Evolutionary conservation across 2,797 vertebrate genomes (phyloP), one percentile per base, ranked within the genome.

Genomic region (Bradypodion ventrale): DNA sequence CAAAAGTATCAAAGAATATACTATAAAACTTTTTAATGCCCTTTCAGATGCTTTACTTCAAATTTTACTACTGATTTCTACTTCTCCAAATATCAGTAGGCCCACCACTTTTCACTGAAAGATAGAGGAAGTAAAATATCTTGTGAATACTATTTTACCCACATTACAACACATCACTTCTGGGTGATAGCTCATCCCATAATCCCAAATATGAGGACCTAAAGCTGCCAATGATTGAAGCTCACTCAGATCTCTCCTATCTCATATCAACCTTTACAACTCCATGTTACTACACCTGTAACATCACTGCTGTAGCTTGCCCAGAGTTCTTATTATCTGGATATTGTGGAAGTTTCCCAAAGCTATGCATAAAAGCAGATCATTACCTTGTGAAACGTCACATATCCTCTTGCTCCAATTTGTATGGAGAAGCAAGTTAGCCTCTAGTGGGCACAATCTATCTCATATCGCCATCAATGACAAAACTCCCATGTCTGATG

Each of bases 41-140:
- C 21, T 56, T 56, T 56, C 16, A 56, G 52, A 37, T 6, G 5
- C 65, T 81, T 82, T n/a, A 62, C 12, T 74, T 73, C 40, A 5
- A 21, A 73, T 62, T 82, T 44, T 62, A 68, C 62, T 49, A 62
- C 10, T 68, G 80, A 85, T 85, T 80, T 66, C 37, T 56, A 46
- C 75, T 76, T 83, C 88, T 89, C 92, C 89, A 91, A 90, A 89
- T 88, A 91, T 92, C 90, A 87, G 87, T 76, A 90, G 90, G 75
- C 88, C 85, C 89, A 89, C 90, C 90, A 88, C 90, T 37, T 90
- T 85, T 86, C 85, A 92, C 1, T 75, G 88, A 89, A 82, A 89
- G 83, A 90, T 75, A 78, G 86, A 92, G 87, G 84, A 93, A 92
- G 83, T 85, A 4, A 84, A 40, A 87, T 77, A 87, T 78, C 91